Percentiles rank a stretch among this genome's conserved stretches.
These are phyloP conservation scores for Athalia circularis DNA, from an alignment of 2,888 invertebrate species.

Conservation along the genomic window DNA sequence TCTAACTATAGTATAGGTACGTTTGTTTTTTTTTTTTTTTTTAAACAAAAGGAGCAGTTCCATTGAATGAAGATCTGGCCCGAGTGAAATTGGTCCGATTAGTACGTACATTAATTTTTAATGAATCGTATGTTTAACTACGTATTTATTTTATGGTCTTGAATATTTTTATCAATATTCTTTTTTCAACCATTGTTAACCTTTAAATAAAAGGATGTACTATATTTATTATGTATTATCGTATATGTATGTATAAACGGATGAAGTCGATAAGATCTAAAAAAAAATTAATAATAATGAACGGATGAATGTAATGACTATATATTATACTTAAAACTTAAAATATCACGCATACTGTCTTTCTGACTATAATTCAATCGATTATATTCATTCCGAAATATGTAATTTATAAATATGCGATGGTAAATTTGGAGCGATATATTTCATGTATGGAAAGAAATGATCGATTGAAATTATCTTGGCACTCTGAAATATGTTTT, in stretches of 20 bases:
- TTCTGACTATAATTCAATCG: slow-evolving; percentile 15
- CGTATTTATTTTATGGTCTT: neutral
- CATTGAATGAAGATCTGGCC: neutral
- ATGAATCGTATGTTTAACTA: neutral
- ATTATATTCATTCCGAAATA: slow-evolving; percentile 22
- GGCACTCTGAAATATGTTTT: slow-evolving; percentile 53
- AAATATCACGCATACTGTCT: slow-evolving; percentile 48
- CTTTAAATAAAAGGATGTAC: neutral
- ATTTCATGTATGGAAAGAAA: slow-evolving; percentile 8
- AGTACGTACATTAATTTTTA: slow-evolving; percentile 9
- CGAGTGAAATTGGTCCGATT: slow-evolving; percentile 31
- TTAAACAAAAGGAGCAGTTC: too few relatives aligned
- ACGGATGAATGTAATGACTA: slow-evolving; percentile 46
- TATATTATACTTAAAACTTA: slow-evolving; percentile 57
- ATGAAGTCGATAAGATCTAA: slow-evolving; percentile 4
- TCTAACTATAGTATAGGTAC: too few relatives aligned
- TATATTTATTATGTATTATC: neutral
- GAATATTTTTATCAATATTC: slow-evolving; percentile 36
- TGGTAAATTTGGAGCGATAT: neutral
- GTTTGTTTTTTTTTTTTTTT: neutral
- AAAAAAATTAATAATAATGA: slow-evolving; percentile 40
- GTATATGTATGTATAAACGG: slow-evolving; percentile 34
- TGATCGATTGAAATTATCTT: slow-evolving; percentile 42
- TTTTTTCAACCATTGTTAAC: neutral
- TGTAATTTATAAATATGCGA: neutral